Conservation (phyloP, 2,888 invertebrate species). For the Athalia cordata region DNA sequence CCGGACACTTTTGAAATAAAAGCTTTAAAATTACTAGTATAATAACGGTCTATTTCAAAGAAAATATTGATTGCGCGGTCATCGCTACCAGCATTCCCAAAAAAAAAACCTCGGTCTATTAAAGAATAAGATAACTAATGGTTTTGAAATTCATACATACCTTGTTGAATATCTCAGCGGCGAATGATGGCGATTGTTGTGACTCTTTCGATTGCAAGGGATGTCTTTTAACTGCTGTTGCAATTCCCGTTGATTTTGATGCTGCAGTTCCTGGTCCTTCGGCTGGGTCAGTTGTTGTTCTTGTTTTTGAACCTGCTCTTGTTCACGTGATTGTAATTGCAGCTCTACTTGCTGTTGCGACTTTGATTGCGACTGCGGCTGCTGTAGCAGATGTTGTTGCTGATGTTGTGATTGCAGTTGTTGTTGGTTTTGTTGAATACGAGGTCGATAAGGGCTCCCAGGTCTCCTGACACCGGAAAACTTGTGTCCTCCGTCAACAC, state of each 20-base stretch:
- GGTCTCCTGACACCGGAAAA: slow-evolving; percentile 43
- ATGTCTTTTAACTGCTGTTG: background rate
- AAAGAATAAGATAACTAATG: background rate
- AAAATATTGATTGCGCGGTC: too few relatives aligned
- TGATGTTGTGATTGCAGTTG: slow-evolving; percentile 32
- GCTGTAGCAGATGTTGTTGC: slow-evolving; percentile 39
- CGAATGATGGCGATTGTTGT: slow-evolving; percentile 8
- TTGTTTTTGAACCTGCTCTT: slow-evolving; percentile 9
- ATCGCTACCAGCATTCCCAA: too few relatives aligned
- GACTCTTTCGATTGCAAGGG: background rate
- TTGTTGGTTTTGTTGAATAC: slow-evolving; percentile 8
- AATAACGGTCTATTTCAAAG: too few relatives aligned
- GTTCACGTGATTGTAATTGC: background rate
- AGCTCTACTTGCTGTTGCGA: slow-evolving; percentile 20
- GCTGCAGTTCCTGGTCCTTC: slow-evolving; percentile 3
- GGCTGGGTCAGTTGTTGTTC: background rate
- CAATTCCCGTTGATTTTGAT: background rate
- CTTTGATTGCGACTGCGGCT: slow-evolving; percentile 40
- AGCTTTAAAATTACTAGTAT: too few relatives aligned
- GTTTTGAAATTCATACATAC: background rate
- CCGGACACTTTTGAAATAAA: background rate
- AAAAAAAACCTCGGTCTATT: too few relatives aligned
- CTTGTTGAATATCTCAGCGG: slow-evolving; percentile 19
- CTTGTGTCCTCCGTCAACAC: slow-evolving; percentile 26
- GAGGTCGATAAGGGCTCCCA: slow-evolving; percentile 48